phyloP scores from a whole-genome alignment of 37 sponge, comb jelly and placozoan species.

The Eunapius fragilis region DNA sequence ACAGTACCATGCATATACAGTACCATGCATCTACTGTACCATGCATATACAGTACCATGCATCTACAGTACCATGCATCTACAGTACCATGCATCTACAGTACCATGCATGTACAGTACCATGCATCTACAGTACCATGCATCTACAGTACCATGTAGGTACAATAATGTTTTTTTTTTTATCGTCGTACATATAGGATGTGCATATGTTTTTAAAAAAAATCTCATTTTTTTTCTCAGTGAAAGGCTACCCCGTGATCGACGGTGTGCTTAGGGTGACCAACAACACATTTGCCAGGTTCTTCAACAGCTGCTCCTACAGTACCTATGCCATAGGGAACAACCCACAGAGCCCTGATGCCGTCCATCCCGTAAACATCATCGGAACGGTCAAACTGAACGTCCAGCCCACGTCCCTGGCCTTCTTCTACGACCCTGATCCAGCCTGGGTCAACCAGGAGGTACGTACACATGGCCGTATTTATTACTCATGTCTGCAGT shows the following conservation, averaged over 20 bases:
- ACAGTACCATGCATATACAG: no score
- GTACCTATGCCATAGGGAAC: conserved; percentile 66
- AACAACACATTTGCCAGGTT: conserved; percentile 74
- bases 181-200: no score
- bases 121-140: no score
- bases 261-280: conserved; percentile 39
- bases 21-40: no score
- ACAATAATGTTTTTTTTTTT: no score
- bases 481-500: neutral
- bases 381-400: conserved; percentile 38
- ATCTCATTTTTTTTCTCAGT: conserved; percentile 26
- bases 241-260: conserved; percentile 87
- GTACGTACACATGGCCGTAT: neutral
- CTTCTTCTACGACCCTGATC: conserved; percentile 72
- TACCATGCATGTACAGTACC: no score
- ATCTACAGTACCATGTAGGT: no score
- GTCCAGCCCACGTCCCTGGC: conserved; percentile 39
- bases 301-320: conserved; percentile 43
- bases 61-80: no score
- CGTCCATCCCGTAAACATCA: conserved; percentile 73
- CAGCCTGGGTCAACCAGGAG: conserved; percentile 90
- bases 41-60: no score
- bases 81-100: no score
- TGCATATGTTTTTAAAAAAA: no score
- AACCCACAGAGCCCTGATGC: conserved; percentile 88